These are phyloP conservation scores for Palloptera scutellata DNA, from an alignment of 2,888 invertebrate species.

Conservation along the genomic window DNA sequence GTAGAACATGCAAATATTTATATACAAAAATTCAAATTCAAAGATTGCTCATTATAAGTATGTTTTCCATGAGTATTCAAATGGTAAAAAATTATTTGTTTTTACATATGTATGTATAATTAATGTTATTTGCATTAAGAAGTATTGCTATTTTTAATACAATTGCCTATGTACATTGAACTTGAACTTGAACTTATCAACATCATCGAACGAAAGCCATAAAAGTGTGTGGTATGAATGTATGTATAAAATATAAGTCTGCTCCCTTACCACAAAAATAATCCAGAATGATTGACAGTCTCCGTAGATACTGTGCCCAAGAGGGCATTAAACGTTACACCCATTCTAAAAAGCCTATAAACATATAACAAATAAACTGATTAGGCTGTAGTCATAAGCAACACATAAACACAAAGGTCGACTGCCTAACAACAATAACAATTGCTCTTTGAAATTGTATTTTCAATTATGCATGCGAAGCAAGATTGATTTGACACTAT, in stretches of 20 bases:
- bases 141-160: neutral
- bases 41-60: no score
- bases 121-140: neutral
- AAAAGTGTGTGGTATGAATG: neutral
- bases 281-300: neutral
- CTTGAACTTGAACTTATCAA: constrained; percentile 46
- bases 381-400: neutral
- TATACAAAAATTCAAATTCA: no score
- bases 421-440: no score
- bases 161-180: constrained; percentile 46
- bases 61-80: no score
- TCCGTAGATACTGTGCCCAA: neutral
- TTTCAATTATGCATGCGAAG: no score
- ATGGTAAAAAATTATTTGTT: no score
- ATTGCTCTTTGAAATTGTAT: no score
- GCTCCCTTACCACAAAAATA: neutral
- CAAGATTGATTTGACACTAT: no score
- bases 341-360: neutral
- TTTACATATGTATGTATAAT: neutral
- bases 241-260: neutral
- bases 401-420: no score
- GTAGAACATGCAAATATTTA: no score
- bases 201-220: neutral
- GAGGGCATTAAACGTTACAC: constrained; percentile 6
- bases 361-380: no score